Conservation (phyloP, 1,140 invertebrate genomes). For the Drosophila santomea region DNA sequence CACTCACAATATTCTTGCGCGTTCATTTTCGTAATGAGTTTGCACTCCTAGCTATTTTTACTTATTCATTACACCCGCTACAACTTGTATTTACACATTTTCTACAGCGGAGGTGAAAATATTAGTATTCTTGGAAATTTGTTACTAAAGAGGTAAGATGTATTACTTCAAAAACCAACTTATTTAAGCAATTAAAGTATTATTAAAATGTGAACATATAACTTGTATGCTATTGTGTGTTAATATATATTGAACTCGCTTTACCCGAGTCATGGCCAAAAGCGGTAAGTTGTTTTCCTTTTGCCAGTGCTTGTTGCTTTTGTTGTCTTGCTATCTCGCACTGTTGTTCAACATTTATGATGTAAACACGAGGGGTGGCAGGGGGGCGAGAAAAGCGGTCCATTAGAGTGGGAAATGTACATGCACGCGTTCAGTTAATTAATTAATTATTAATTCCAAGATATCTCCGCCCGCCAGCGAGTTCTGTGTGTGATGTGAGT, state of each 20-base stretch:
- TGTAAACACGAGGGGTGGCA: slow-evolving; percentile 33
- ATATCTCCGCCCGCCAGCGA: slow-evolving; percentile 25
- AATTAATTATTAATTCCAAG: slow-evolving; percentile 60
- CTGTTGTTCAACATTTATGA: slow-evolving; percentile 49
- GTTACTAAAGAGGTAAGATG: too few relatives aligned
- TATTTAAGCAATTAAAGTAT: too few relatives aligned
- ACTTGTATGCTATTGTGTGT: background rate
- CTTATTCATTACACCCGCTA: slow-evolving; percentile 40
- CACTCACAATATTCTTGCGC: slow-evolving; percentile 31
- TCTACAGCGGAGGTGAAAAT: slow-evolving; percentile 16
- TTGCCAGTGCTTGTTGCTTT: slow-evolving; percentile 24
- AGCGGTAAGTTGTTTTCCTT: slow-evolving; percentile 52
- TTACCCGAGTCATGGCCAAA: slow-evolving; percentile 55
- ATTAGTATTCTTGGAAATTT: background rate
- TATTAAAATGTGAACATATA: background rate
- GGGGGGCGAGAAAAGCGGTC: slow-evolving; percentile 14
- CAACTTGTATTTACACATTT: slow-evolving; percentile 9
- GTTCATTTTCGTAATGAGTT: slow-evolving; percentile 60
- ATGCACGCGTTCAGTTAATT: slow-evolving; percentile 41
- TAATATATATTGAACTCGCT: slow-evolving; percentile 21
- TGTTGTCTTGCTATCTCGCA: slow-evolving; percentile 25
- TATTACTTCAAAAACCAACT: too few relatives aligned
- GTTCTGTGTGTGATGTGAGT: slow-evolving; percentile 8
- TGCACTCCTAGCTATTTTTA: slow-evolving; percentile 18
- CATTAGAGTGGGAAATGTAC: slow-evolving; percentile 18